phyloP scores from a whole-genome alignment of 2,113 vertebrate species.

The Turdus rufiventris region DNA sequence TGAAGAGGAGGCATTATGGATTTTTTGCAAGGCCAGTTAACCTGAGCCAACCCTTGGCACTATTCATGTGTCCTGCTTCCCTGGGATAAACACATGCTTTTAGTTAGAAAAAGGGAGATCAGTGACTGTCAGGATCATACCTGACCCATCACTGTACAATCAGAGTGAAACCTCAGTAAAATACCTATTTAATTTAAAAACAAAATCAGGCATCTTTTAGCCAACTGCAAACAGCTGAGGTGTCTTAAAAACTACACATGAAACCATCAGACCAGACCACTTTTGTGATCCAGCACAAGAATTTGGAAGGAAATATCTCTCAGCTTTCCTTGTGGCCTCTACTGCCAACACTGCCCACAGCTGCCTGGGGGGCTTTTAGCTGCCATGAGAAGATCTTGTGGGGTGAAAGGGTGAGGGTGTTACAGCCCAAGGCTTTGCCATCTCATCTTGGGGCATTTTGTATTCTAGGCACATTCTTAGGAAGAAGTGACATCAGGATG shows the following conservation, averaged over 20 bases:
- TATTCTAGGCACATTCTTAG: background rate
- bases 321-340: background rate
- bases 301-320: background rate
- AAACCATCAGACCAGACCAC: background rate
- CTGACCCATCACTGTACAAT: background rate
- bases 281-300: background rate
- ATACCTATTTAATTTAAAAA: background rate
- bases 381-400: background rate
- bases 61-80: background rate
- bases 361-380: background rate
- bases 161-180: background rate
- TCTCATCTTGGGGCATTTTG: background rate
- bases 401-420: background rate
- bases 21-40: background rate
- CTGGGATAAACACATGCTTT: background rate
- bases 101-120: background rate
- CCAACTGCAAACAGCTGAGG: background rate
- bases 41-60: background rate
- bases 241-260: background rate
- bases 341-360: background rate
- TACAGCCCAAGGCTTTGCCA: background rate
- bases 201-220: background rate
- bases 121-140: background rate
- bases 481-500: background rate
- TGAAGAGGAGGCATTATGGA: background rate